Percentiles rank a stretch among this genome's conserved stretches.
phyloP scores from a whole-genome alignment of 1,140 invertebrate species.

The Drosophila nasuta region DNA sequence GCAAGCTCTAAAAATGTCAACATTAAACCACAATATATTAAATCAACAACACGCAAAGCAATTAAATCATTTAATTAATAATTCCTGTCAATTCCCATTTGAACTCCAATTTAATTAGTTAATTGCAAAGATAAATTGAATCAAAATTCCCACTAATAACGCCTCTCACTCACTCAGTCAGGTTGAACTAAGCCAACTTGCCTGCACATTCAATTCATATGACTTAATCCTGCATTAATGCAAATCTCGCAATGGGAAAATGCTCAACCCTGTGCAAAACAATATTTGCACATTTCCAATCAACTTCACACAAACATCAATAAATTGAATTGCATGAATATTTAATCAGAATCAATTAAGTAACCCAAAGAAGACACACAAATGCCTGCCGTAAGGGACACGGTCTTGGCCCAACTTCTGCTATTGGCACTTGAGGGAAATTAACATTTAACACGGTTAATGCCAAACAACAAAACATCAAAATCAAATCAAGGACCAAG shows the following conservation, averaged over 20 bases:
- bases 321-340: conserved; percentile 64
- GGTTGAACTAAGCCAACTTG: too few species aligned
- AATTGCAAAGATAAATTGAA: background rate
- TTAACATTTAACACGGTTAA: conserved; percentile 80
- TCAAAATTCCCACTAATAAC: background rate
- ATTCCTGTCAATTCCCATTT: too few species aligned
- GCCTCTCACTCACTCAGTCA: too few species aligned
- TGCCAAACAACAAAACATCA: conserved; percentile 77
- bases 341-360: conserved; percentile 68
- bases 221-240: background rate
- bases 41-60: background rate
- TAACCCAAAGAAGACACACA: conserved; percentile 57
- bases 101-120: background rate
- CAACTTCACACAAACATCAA: conserved; percentile 66
- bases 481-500: conserved; percentile 59
- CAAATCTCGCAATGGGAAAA: background rate
- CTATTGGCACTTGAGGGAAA: conserved; percentile 69
- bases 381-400: conserved; percentile 18
- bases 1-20: too few species aligned
- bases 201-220: too few species aligned
- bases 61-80: background rate
- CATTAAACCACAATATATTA: too few species aligned
- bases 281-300: conserved; percentile 67
- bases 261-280: conserved; percentile 1
- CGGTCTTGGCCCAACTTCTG: conserved; percentile 22